Base-by-base conservation (phyloP, 2,888 invertebrate genomes). In the Trichopria drosophilae region DNA sequence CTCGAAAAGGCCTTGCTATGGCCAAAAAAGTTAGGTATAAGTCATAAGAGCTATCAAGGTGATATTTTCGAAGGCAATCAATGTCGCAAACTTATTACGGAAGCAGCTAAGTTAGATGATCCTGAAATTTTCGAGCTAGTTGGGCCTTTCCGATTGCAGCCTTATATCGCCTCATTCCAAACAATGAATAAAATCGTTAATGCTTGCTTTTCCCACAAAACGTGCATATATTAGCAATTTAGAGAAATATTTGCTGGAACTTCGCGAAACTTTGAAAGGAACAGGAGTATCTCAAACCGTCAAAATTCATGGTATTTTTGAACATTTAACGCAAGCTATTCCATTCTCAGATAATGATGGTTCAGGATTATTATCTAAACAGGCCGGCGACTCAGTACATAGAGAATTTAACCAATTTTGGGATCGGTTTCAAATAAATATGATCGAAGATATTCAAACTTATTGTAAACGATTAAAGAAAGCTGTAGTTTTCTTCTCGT, bases 321-420 rank as follows among this genome's bases (percentile, higher is more conserved):
- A 31, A 3, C 31, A 31, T 7, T 31, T 31, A 10, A 31, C 13
- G 12, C 31, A 31, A 12, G 31, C 12, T 16, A 6, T 7, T 31
- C 4, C 12, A 3, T 31, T 31, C 12, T 3, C 16, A 2, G 16
- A 31, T 31, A 31, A 31, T 10, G 31, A 31, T 31, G 31, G 31
- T 31, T 31, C 16, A 31, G n/a, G n/a, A n/a, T n/a, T n/a, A n/a
- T n/a, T n/a, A n/a, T n/a, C n/a, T n/a, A n/a, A n/a, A n/a, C n/a
- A 16, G 31, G 31, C 31, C 10, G 31, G 31, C 6, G 31, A 31
- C 3, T 31, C 31, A 16, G 31, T 31, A 15, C 31, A 31, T 31
- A 31, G 31, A 31, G 31, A 31, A 31, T 31, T 31, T 16, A 31
- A 15, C 7, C 13, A 31, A 31, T 31, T 31, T 7, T 31, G 31